Conservation (phyloP, 2,113 vertebrate species). For the Colistium nudipinnis region DNA sequence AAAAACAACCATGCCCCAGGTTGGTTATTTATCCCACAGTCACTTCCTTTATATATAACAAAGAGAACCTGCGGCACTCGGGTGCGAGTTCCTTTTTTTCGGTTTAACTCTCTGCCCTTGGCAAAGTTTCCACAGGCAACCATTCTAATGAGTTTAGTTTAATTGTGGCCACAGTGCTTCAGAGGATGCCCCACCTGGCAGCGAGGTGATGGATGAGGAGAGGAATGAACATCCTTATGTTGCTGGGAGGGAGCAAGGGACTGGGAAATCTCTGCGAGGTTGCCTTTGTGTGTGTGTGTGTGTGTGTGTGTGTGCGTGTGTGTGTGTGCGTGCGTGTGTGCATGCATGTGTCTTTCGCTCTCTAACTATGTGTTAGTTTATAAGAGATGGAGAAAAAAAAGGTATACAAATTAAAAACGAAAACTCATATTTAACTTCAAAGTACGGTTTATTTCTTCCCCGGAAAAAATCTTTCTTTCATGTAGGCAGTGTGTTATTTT, state of each 20-base stretch:
- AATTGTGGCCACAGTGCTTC: constrained; percentile 53
- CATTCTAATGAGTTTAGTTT: constrained; percentile 52
- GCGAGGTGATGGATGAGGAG: constrained; percentile 54
- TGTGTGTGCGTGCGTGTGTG: too few species aligned
- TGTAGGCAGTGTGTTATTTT: constrained; percentile 1
- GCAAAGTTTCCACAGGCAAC: constrained; percentile 25
- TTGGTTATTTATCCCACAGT: not conserved
- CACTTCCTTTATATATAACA: not conserved
- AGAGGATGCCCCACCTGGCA: constrained; percentile 37
- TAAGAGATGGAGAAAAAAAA: not conserved
- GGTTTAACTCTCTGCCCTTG: constrained; percentile 34
- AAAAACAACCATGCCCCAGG: constrained; percentile 1
- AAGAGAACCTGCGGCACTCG: not conserved
- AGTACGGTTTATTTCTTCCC: not conserved
- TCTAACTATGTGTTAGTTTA: not conserved
- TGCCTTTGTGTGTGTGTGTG: too few species aligned
- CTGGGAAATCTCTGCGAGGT: constrained; percentile 26
- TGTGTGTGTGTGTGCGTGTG: too few species aligned
- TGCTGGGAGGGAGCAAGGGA: constrained; percentile 32
- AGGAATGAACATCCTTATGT: constrained; percentile 40
- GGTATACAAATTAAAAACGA: not conserved
- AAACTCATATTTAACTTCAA: constrained; percentile 28
- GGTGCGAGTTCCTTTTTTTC: constrained; percentile 4
- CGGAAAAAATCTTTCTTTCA: constrained; percentile 13
- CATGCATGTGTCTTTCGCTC: too few species aligned